Evolutionary conservation across 2,888 invertebrate species (phyloP).

Genomic region (Euproctis similis): DNA sequence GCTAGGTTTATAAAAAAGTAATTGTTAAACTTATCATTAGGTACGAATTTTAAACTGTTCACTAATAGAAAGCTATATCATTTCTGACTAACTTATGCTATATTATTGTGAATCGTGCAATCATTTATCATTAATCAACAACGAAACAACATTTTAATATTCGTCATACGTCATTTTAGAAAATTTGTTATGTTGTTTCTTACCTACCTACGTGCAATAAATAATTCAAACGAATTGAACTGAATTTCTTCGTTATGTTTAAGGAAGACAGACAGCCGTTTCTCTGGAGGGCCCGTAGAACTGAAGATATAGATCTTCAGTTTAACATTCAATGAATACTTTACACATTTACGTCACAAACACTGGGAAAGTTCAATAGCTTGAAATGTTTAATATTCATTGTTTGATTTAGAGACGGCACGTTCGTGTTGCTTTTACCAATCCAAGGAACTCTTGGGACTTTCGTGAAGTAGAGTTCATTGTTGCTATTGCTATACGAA

Average conservation of each 20-base stretch:
- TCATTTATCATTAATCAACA: no score
- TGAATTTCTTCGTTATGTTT: constrained; percentile 17
- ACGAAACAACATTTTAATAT: constrained; percentile 2
- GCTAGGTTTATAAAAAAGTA: no score
- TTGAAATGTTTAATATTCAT: constrained; percentile 35
- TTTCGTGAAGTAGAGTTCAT: no score
- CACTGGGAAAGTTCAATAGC: constrained; percentile 33
- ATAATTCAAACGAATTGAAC: constrained; percentile 17
- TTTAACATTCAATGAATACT: constrained; percentile 40
- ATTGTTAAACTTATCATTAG: no score
- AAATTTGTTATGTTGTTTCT: constrained; percentile 1
- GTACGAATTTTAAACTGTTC: no score
- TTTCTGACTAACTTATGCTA: no score
- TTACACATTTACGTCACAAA: constrained; percentile 24
- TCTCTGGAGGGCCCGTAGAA: constrained; percentile 12
- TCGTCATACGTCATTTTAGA: constrained; percentile 4
- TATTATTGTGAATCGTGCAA: no score
- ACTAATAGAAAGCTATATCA: no score
- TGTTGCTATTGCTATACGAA: no score
- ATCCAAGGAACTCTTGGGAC: constrained; percentile 14
- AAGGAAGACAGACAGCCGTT: constrained; percentile 19
- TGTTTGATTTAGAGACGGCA: constrained; percentile 25
- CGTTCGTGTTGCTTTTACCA: constrained; percentile 24
- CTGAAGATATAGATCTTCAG: constrained; percentile 33
- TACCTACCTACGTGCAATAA: constrained; percentile 12